These are phyloP conservation scores for Drosophila ezoana DNA, from an alignment of 2,888 invertebrate genomes.

Conservation along the genomic window DNA sequence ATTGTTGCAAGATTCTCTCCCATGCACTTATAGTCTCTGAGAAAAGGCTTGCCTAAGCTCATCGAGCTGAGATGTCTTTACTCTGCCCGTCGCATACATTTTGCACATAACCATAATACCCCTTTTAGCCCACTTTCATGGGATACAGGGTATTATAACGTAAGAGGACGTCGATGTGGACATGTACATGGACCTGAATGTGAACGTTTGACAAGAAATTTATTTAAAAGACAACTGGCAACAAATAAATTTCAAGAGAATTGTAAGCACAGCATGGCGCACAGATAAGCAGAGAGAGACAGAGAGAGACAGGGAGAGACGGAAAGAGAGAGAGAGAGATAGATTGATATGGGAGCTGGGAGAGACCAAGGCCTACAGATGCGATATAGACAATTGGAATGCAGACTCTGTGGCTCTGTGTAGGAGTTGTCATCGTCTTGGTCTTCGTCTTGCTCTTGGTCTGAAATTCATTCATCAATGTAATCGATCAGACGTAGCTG, in stretches of 20 bases:
- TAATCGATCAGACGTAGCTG: conserved; percentile 75
- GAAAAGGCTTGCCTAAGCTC: no score
- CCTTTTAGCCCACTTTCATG: background rate
- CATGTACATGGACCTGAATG: conserved; percentile 16
- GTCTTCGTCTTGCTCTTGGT: conserved; percentile 13
- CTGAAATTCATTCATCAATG: conserved; percentile 80
- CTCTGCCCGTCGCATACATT: background rate
- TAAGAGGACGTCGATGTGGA: conserved; percentile 21
- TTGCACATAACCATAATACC: background rate
- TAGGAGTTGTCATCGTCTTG: conserved; percentile 49
- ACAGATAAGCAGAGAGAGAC: background rate
- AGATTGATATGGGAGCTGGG: background rate
- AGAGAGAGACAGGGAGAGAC: background rate
- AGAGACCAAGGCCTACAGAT: conserved; percentile 20
- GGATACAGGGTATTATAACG: conserved; percentile 5
- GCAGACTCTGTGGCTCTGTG: conserved; percentile 39
- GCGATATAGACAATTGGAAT: conserved; percentile 41
- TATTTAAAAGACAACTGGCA: conserved; percentile 81
- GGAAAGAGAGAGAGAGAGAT: background rate
- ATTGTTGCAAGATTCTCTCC: no score
- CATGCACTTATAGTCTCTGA: no score
- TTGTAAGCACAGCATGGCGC: conserved; percentile 47
- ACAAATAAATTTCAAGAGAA: conserved; percentile 75
- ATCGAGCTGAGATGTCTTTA: no score
- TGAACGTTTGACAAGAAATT: conserved; percentile 78